Evolutionary conservation across 2,888 invertebrate genomes (phyloP).

Genomic region (Ophion slaviceki): DNA sequence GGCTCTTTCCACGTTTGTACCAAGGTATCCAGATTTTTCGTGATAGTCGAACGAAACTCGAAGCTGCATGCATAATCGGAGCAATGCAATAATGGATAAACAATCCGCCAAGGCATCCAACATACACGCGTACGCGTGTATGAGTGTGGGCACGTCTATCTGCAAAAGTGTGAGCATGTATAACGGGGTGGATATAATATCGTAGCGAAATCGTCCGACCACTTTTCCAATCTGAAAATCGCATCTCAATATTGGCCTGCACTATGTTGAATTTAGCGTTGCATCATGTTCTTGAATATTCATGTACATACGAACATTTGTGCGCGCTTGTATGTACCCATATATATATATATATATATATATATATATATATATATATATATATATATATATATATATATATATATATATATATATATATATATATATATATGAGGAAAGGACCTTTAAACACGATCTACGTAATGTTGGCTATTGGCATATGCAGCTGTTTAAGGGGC

Average conservation of each 20-base stretch:
- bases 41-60: slow-evolving; percentile 17
- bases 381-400: no score
- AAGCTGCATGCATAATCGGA: slow-evolving; percentile 3
- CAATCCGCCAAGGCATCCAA: slow-evolving; percentile 20
- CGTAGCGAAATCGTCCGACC: slow-evolving; percentile 35
- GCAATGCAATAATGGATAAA: slow-evolving; percentile 30
- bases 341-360: no score
- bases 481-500: no score
- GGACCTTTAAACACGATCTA: no score
- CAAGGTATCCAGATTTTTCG: slow-evolving; percentile 30
- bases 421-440: no score
- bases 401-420: no score
- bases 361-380: no score
- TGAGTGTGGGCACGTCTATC: no score
- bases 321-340: neutral
- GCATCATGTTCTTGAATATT: slow-evolving; percentile 1
- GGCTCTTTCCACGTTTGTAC: slow-evolving; percentile 13
- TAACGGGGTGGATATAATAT: slow-evolving; percentile 13
- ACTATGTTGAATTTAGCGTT: slow-evolving; percentile 38
- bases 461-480: no score
- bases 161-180: neutral
- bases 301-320: neutral
- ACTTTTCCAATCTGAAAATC: slow-evolving; percentile 57
- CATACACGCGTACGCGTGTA: neutral
- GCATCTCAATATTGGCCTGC: slow-evolving; percentile 55